Percentiles rank a stretch among this genome's conserved stretches.
Conservation (phyloP, 1,140 invertebrate species). For the Cardiocondyla obscurior region DNA sequence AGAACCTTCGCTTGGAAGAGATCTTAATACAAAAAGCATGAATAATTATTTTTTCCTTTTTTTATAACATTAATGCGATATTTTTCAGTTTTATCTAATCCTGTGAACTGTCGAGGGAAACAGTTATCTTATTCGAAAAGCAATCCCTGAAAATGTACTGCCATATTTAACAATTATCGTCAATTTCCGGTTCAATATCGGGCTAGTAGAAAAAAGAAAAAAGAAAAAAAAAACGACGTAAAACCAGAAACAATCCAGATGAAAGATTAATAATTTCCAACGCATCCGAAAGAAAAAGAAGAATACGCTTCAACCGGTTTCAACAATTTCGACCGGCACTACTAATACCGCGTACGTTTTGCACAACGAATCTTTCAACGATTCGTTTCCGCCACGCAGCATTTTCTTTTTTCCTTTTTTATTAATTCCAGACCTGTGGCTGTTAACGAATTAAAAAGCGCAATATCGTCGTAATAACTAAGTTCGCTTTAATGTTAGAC, state of each 20-base stretch:
- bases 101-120: background rate
- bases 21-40: constrained; percentile 6
- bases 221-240: too few species aligned
- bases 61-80: background rate
- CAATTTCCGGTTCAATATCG: background rate
- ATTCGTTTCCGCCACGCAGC: constrained; percentile 29
- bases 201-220: background rate
- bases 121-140: background rate
- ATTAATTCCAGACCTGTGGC: too few species aligned
- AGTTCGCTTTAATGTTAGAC: constrained; percentile 20
- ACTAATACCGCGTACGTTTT: constrained; percentile 12
- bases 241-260: background rate
- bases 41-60: background rate
- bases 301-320: background rate
- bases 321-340: background rate
- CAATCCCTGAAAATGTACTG: constrained; percentile 24
- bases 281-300: background rate
- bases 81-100: constrained; percentile 14
- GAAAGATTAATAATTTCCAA: background rate
- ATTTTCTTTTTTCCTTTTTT: too few species aligned
- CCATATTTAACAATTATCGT: constrained; percentile 44
- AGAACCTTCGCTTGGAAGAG: background rate
- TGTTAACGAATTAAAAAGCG: background rate
- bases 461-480: background rate
- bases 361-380: constrained; percentile 63